phyloP scores from a whole-genome alignment of 2,888 invertebrate genomes.

The Auanema sp. region DNA sequence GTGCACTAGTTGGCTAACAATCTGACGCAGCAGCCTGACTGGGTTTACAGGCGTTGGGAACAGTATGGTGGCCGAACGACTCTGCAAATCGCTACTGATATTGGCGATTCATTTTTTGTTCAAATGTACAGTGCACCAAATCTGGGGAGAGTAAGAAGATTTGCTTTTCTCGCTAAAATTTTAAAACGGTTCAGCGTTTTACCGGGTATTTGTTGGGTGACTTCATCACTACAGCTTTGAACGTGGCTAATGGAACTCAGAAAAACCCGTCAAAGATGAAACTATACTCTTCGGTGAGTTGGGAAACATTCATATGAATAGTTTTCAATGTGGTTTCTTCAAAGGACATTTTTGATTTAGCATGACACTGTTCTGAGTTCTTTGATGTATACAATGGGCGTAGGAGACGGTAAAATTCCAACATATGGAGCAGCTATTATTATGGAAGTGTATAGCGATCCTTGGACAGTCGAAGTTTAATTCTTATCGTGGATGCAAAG shows the following conservation, averaged over 20 bases:
- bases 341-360: slow-evolving; percentile 27
- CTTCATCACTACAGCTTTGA: slow-evolving; percentile 43
- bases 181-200: slow-evolving; percentile 14
- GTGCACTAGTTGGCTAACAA: too few relatives aligned
- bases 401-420: slow-evolving; percentile 36
- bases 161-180: too few relatives aligned
- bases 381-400: slow-evolving; percentile 42
- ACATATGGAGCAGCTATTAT: slow-evolving; percentile 51
- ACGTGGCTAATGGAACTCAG: slow-evolving; percentile 27
- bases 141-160: slow-evolving; percentile 4
- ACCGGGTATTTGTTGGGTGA: slow-evolving; percentile 49
- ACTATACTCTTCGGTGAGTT: slow-evolving; percentile 48
- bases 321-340: too few relatives aligned
- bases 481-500: background rate
- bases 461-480: background rate
- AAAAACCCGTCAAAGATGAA: slow-evolving; percentile 39
- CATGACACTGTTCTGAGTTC: slow-evolving; percentile 53
- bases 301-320: too few relatives aligned
- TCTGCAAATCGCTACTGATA: slow-evolving; percentile 37
- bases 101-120: slow-evolving; percentile 25
- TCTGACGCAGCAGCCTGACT: slow-evolving; percentile 24
- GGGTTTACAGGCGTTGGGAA: slow-evolving; percentile 33
- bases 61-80: slow-evolving; percentile 32
- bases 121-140: slow-evolving; percentile 23
- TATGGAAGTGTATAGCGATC: slow-evolving; percentile 45